phyloP scores from a whole-genome alignment of 2,888 invertebrate species.

The Lissocephala sabroskyi region DNA sequence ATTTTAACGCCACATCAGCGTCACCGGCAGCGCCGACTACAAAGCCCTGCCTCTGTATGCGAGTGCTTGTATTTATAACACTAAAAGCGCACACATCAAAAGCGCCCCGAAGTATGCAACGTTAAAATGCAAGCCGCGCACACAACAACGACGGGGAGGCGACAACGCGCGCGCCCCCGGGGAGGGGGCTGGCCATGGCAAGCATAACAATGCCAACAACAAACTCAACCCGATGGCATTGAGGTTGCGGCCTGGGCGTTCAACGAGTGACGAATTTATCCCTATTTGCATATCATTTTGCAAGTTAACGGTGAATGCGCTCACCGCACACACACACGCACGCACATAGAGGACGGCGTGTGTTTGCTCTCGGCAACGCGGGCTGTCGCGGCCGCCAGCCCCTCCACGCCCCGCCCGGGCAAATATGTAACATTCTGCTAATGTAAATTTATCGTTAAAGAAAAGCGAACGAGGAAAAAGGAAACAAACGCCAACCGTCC shows the following conservation, averaged over 20 bases:
- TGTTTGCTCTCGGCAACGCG: conserved; percentile 25
- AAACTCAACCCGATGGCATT: conserved; percentile 16
- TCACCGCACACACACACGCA: conserved; percentile 31
- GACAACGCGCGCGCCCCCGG: too few relatives aligned
- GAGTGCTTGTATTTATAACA: not conserved
- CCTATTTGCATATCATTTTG: conserved; percentile 69
- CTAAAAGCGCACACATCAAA: not conserved
- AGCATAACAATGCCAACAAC: not conserved
- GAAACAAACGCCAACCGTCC: conserved; percentile 8
- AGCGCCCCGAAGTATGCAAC: conserved; percentile 8
- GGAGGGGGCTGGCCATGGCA: too few relatives aligned
- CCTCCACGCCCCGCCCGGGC: conserved; percentile 35
- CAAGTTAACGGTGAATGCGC: conserved; percentile 61
- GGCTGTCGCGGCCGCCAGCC: conserved; percentile 13
- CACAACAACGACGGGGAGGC: conserved; percentile 7
- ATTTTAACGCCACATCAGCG: too few relatives aligned
- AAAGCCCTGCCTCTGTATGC: too few relatives aligned
- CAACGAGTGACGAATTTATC: conserved; percentile 59
- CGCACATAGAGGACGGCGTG: conserved; percentile 4
- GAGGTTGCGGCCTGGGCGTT: conserved; percentile 9
- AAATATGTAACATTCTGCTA: conserved; percentile 68
- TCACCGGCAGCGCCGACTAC: too few relatives aligned
- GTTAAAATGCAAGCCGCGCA: not conserved
- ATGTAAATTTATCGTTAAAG: conserved; percentile 70
- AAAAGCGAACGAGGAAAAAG: conserved; percentile 15